phyloP scores from a whole-genome alignment of 2,113 vertebrate species.

The Salminus brasiliensis region DNA sequence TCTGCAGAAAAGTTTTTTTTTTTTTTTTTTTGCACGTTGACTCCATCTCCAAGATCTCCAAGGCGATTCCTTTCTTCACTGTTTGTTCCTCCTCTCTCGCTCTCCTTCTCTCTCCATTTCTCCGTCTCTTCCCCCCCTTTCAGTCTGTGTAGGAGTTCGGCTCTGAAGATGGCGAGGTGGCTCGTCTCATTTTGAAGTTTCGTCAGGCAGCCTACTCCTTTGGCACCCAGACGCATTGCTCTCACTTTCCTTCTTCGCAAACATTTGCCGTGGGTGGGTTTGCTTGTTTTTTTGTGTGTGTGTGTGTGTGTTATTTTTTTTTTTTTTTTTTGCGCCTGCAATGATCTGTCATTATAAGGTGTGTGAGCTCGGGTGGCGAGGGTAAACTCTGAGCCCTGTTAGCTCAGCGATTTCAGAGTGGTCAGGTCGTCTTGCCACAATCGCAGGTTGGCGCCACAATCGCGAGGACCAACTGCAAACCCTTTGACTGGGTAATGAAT shows the following conservation, averaged over 20 bases:
- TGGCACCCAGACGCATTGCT: conserved; percentile 59
- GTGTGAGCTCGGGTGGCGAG: conserved; percentile 71
- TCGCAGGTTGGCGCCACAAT: conserved; percentile 89
- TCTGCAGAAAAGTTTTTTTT: conserved; percentile 57
- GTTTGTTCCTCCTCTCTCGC: conserved; percentile 47
- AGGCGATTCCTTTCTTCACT: conserved; percentile 59
- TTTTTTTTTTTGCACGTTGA: conserved; percentile 52
- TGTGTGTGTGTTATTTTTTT: conserved; percentile 47
- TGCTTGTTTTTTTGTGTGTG: conserved; percentile 55
- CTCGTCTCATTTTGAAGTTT: conserved; percentile 65
- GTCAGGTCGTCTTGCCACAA: conserved; percentile 96
- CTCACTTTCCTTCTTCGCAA: conserved; percentile 58
- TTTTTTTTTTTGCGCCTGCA: conserved; percentile 35
- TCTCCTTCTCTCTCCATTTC: conserved; percentile 21
- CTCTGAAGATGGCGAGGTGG: conserved; percentile 70
- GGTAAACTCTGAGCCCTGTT: conserved; percentile 80
- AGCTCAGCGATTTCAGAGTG: conserved; percentile 91
- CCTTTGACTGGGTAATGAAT: conserved; percentile 91
- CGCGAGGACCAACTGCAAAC: conserved; percentile 81
- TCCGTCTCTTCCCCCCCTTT: conserved; percentile 43
- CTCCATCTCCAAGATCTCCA: conserved; percentile 64
- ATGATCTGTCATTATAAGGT: conserved; percentile 77
- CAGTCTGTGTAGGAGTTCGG: conserved; percentile 62
- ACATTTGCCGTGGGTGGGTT: conserved; percentile 61
- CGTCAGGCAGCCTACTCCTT: conserved; percentile 63